Evolutionary conservation across 2,888 invertebrate species (phyloP), one percentile per base, ranked within the genome.

Genomic region (Oscheius sp.): DNA sequence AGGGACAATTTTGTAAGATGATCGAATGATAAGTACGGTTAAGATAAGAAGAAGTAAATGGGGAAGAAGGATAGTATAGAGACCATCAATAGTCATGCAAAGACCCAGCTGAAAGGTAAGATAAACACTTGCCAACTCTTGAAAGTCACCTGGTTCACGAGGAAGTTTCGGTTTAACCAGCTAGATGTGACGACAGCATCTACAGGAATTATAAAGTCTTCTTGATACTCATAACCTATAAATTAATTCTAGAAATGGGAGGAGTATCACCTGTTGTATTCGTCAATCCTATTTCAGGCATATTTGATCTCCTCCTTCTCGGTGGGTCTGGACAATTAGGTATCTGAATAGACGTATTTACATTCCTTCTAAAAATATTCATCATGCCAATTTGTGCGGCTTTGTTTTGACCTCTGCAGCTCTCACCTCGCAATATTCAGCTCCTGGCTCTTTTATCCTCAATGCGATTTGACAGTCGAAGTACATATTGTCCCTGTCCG

Each of bases 381-480:
- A n/a, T n/a, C 20, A 17, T 41, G 5, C 4, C 5, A 17, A 17
- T 41, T 17, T 20, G 41, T 20, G n/a, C 41, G 20, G n/a, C 17
- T 41, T n/a, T 20, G 20, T n/a, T 8, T 50, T 26, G 50, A 50
- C n/a, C n/a, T 26, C n/a, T 30, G 17, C 26, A 2, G n/a, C 6
- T 33, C n/a, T 66, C 50, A 82, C 82, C 61, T 80, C 77, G 68
- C 82, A 82, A 57, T 71, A 80, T 67, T 80, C 77, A 54, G 78
- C 71, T n/a, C 75, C 80, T 6, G 82, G 82, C 57, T 83, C 82
- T 68, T 84, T 84, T 66, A 84, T 74, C 17, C 75, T 80, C 24
- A 84, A 68, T 2, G 82, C 73, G 54, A 84, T 85, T 70, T 85
- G 80, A 63, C 85, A 85, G 68, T 85, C 83, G 61, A 85, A 85